These are phyloP conservation scores for Himalopsyche japonica DNA, from an alignment of 2,888 invertebrate species.

Conservation along the genomic window DNA sequence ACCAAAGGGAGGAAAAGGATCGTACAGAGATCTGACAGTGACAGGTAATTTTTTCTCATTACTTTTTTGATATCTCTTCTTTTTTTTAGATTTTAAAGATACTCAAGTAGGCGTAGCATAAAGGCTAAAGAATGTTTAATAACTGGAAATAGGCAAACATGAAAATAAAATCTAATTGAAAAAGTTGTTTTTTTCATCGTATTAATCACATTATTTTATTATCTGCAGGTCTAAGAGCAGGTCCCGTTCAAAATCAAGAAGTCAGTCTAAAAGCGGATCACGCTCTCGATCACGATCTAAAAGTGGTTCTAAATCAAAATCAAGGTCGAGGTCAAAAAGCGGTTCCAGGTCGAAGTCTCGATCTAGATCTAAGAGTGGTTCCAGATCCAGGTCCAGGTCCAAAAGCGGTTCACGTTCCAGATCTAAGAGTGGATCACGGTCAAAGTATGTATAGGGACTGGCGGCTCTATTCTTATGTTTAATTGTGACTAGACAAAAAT, in stretches of 20 bases:
- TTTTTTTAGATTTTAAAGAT: no score
- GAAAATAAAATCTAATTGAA: no score
- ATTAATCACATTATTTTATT: neutral
- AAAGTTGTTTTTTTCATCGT: neutral
- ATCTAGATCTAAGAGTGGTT: constrained; percentile 49
- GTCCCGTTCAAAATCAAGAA: constrained; percentile 50
- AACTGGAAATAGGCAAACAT: no score
- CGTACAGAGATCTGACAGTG: constrained; percentile 65
- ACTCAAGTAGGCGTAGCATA: no score
- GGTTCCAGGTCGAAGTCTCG: constrained; percentile 48
- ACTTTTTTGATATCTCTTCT: constrained; percentile 40
- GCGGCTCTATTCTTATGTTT: no score
- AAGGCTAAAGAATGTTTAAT: no score
- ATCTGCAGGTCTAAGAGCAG: constrained; percentile 47
- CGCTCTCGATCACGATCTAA: constrained; percentile 49
- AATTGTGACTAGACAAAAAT: no score
- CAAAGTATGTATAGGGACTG: constrained; percentile 42
- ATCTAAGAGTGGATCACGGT: constrained; percentile 46
- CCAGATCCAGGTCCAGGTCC: constrained; percentile 49
- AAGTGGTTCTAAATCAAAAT: constrained; percentile 43
- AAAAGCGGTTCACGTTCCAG: constrained; percentile 43
- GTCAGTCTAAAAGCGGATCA: constrained; percentile 46
- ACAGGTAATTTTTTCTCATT: constrained; percentile 48
- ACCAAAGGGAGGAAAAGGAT: constrained; percentile 62
- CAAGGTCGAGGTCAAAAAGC: constrained; percentile 46